A percentile compares a stretch with the other conserved stretches of the same genome.
Evolutionary conservation across 2,888 invertebrate genomes (phyloP).

Genomic region (Sipunculus nudus): DNA sequence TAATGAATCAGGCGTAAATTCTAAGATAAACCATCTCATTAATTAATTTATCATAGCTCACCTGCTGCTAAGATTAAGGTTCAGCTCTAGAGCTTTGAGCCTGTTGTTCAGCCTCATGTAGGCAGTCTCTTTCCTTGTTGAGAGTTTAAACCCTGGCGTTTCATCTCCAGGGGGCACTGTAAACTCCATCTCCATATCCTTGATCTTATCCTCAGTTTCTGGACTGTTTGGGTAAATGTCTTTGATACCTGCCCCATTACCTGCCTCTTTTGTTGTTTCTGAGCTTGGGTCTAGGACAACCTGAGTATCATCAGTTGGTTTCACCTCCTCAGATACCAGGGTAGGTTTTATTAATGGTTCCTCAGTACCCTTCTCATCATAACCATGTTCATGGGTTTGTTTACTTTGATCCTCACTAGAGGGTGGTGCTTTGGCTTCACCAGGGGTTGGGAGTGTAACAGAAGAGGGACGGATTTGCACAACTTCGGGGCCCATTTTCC

Average conservation of each 20-base stretch:
- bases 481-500: conserved; percentile 11
- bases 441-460: neutral
- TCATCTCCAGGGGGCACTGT: conserved; percentile 26
- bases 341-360: too few relatives aligned
- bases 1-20: too few relatives aligned
- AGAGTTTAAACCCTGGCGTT: conserved; percentile 31
- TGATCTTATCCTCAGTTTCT: conserved; percentile 18
- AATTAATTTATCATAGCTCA: conserved; percentile 35
- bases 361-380: too few relatives aligned
- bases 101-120: conserved; percentile 91
- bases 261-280: too few relatives aligned
- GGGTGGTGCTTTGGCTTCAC: neutral
- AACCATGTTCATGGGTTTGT: too few relatives aligned
- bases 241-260: neutral
- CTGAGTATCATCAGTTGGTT: too few relatives aligned
- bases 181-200: conserved; percentile 8
- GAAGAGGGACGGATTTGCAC: conserved; percentile 17
- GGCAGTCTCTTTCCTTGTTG: conserved; percentile 48
- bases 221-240: conserved; percentile 25
- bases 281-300: too few relatives aligned
- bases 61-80: conserved; percentile 95
- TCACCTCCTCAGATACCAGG: too few relatives aligned
- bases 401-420: too few relatives aligned
- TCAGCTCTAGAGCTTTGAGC: conserved; percentile 94
- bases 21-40: too few relatives aligned